Percentiles rank a stretch among this genome's conserved stretches.
Conservation (phyloP, 2,888 invertebrate species). For the Amphipyra berbera region DNA sequence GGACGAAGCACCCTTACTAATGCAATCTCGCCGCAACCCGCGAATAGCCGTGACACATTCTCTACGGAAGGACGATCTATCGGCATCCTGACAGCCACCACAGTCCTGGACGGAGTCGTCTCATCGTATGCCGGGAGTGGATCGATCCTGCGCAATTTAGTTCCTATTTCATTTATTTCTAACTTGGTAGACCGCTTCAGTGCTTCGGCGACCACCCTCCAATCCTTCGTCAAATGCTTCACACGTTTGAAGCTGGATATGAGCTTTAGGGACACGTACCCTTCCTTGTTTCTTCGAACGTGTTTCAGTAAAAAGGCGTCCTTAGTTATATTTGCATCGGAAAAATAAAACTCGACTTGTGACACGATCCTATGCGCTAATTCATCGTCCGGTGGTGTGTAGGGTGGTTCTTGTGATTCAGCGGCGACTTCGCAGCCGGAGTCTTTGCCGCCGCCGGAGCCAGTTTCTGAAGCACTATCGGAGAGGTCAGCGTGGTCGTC, state of each 20-base stretch:
- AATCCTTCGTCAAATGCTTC: constrained; percentile 97
- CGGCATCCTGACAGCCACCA: constrained; percentile 96
- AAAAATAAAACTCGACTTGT: constrained; percentile 98
- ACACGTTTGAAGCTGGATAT: constrained; percentile 98
- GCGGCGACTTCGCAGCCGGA: constrained; percentile 92
- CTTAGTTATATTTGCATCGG: constrained; percentile 98
- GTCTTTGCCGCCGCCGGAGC: constrained; percentile 91
- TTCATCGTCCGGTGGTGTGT: constrained; percentile 93
- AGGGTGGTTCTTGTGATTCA: constrained; percentile 90
- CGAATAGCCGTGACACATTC: constrained; percentile 97
- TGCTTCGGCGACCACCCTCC: constrained; percentile 97
- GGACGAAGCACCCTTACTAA: constrained; percentile 96
- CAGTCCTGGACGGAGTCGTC: constrained; percentile 97
- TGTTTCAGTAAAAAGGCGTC: constrained; percentile 98
- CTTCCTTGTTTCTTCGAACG: constrained; percentile 98
- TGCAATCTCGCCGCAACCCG: constrained; percentile 96
- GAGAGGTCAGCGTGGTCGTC: constrained; percentile 92
- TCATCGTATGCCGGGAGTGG: constrained; percentile 97
- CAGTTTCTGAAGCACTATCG: constrained; percentile 91
- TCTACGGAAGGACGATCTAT: constrained; percentile 96
- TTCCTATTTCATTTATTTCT: constrained; percentile 97
- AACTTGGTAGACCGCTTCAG: constrained; percentile 94
- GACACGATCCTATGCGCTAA: constrained; percentile 94
- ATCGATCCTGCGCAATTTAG: constrained; percentile 95
- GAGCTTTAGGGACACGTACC: constrained; percentile 97